Conservation (phyloP, 2,113 vertebrate species). For the Hoplias malabaricus region DNA sequence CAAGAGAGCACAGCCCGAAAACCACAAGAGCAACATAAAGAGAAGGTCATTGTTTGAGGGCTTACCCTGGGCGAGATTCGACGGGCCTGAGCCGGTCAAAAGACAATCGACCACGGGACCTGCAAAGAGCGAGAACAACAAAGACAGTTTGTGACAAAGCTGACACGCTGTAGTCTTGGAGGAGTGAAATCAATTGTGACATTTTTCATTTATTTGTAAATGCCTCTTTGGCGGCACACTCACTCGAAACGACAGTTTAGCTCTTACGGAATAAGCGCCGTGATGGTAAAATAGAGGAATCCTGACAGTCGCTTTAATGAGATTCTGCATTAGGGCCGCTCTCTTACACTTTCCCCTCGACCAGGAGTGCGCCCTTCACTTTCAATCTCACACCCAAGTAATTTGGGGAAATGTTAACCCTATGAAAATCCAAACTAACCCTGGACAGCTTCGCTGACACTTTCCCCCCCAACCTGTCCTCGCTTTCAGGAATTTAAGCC, state of each 20-base stretch:
- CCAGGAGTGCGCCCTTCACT: conserved; percentile 82
- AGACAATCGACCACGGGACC: conserved; percentile 80
- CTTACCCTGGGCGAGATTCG: conserved; percentile 77
- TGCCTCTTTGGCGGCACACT: conserved; percentile 89
- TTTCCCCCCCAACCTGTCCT: conserved; percentile 56
- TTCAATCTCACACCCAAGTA: conserved; percentile 79
- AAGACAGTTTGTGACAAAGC: conserved; percentile 93
- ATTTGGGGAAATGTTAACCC: conserved; percentile 82
- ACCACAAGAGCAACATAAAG: conserved; percentile 72
- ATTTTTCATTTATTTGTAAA: conserved; percentile 99
- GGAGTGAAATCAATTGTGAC: conserved; percentile 96
- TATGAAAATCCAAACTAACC: conserved; percentile 75
- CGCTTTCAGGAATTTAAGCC: conserved; percentile 41
- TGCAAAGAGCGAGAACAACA: conserved; percentile 83
- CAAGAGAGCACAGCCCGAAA: conserved; percentile 30
- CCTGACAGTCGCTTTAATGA: conserved; percentile 96
- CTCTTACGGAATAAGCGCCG: conserved; percentile 83
- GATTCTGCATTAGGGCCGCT: conserved; percentile 88
- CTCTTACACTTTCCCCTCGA: conserved; percentile 77
- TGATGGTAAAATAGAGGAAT: conserved; percentile 86
- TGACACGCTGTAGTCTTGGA: conserved; percentile 80
- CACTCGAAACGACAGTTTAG: conserved; percentile 91
- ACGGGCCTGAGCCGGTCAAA: conserved; percentile 76
- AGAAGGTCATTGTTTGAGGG: conserved; percentile 76
- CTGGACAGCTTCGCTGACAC: conserved; percentile 66